Percentiles rank a stretch among this genome's conserved stretches.
Conservation (phyloP, 1,140 invertebrate species). For the Luehdorfia chinensis region DNA sequence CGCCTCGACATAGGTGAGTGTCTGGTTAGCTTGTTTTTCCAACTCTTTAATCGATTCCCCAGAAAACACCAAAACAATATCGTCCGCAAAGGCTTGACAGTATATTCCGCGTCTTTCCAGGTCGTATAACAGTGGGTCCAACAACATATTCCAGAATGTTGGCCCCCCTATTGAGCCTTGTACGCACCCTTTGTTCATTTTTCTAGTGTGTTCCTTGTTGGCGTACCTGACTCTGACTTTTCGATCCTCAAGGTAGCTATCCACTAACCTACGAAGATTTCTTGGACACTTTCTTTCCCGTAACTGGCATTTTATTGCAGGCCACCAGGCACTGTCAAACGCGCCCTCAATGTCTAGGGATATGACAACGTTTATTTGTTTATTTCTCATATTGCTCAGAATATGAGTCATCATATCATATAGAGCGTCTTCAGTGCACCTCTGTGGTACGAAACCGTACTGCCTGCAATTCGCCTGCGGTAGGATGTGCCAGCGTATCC, state of each 20-base stretch:
- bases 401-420: no score
- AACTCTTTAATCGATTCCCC: neutral
- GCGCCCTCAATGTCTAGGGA: neutral
- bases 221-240: conserved; percentile 3
- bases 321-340: conserved; percentile 6
- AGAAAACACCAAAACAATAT: conserved; percentile 2
- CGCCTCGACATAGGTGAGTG: no score
- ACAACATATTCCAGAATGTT: conserved; percentile 8
- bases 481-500: neutral
- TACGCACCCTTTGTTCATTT: conserved; percentile 16
- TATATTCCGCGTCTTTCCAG: neutral
- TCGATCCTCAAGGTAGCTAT: conserved; percentile 4
- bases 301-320: neutral
- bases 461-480: neutral
- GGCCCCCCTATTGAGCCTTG: conserved; percentile 12
- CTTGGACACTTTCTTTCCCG: conserved; percentile 1
- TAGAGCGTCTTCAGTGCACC: no score
- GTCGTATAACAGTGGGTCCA: conserved; percentile 11
- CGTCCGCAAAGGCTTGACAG: conserved; percentile 14
- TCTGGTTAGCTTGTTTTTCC: neutral
- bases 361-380: neutral
- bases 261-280: neutral
- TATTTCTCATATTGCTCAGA: neutral
- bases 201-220: no score
- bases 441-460: neutral